These are phyloP conservation scores for Ovibos moschatus DNA, from an alignment of 2,113 vertebrate genomes.

Conservation along the genomic window DNA sequence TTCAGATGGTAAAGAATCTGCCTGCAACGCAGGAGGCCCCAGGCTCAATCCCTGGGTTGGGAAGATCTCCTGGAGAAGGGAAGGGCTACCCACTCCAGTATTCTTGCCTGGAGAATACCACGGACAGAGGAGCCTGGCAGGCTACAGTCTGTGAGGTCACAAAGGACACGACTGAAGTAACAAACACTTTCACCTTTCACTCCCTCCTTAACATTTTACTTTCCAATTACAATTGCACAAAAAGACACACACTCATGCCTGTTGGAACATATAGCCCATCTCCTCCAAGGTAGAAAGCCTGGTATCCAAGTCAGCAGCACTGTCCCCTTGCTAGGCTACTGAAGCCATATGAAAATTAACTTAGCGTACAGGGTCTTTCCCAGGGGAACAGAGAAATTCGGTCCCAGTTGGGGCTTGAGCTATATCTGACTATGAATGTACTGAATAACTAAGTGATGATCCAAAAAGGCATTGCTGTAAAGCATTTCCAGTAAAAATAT, in stretches of 20 bases:
- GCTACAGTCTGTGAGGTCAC: not conserved
- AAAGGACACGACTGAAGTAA: not conserved
- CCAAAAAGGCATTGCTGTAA: not conserved
- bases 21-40: not conserved
- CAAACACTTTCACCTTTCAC: not conserved
- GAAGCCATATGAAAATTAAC: not conserved
- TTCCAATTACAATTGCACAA: not conserved
- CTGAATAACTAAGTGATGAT: not conserved
- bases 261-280: not conserved
- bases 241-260: not conserved
- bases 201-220: not conserved
- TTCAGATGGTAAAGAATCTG: not conserved
- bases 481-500: conserved; percentile 45
- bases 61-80: not conserved
- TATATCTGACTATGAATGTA: not conserved
- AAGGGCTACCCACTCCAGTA: not conserved
- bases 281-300: not conserved
- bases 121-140: not conserved
- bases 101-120: not conserved
- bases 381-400: not conserved
- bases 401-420: not conserved
- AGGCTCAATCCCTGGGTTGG: not conserved
- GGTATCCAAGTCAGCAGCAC: not conserved
- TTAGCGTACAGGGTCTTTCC: not conserved
- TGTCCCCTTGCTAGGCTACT: not conserved